These are phyloP conservation scores for Staurois parvus DNA, from an alignment of 2,797 vertebrate genomes.

Conservation along the genomic window DNA sequence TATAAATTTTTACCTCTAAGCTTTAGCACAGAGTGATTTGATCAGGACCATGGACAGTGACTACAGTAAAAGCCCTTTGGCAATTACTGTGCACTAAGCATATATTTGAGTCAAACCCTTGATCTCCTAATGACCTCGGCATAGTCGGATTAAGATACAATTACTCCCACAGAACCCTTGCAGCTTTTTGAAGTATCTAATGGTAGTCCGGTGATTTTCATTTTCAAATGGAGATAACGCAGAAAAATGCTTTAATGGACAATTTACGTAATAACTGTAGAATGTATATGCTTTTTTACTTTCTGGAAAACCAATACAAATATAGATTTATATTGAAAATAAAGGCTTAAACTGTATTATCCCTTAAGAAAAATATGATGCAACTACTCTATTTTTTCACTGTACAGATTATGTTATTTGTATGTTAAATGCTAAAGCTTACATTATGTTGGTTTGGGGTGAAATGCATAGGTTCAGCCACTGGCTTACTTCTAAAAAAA, in stretches of 20 bases:
- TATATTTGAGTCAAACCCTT: slow-evolving; percentile 50
- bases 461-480: no score
- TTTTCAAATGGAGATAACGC: slow-evolving; percentile 50
- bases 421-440: neutral
- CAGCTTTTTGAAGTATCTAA: slow-evolving; percentile 56
- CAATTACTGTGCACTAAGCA: slow-evolving; percentile 43
- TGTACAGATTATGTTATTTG: neutral
- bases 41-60: slow-evolving; percentile 35
- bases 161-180: slow-evolving; percentile 50
- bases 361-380: neutral
- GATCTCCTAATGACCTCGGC: slow-evolving; percentile 55
- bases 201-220: slow-evolving; percentile 46
- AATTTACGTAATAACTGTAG: slow-evolving; percentile 40
- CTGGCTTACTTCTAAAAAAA: no score
- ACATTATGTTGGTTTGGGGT: neutral
- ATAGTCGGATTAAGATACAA: slow-evolving; percentile 54
- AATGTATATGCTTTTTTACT: neutral
- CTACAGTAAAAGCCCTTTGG: slow-evolving; percentile 36
- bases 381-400: neutral
- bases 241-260: slow-evolving; percentile 57
- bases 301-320: slow-evolving; percentile 8
- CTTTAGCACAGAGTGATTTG: no score
- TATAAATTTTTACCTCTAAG: neutral
- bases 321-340: slow-evolving; percentile 1
- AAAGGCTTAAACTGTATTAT: slow-evolving; percentile 8